These are phyloP conservation scores for Trachymyrmex septentrionalis DNA, from an alignment of 1,140 invertebrate species.

Conservation along the genomic window DNA sequence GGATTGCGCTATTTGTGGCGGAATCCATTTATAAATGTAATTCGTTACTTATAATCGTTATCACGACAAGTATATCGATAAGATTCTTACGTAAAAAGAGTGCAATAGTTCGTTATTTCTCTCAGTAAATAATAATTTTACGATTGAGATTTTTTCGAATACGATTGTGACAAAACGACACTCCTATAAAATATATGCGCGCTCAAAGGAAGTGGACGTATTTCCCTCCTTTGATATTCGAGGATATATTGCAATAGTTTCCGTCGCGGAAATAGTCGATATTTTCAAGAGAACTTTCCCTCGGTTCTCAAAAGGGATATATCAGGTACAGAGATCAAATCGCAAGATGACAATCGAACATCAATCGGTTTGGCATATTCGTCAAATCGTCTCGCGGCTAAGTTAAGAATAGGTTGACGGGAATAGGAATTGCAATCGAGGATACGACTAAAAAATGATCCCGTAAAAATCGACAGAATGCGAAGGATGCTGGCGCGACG, in stretches of 20 bases:
- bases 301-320: constrained; percentile 33
- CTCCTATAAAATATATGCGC: constrained; percentile 28
- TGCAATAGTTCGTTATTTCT: neutral
- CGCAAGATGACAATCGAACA: constrained; percentile 28
- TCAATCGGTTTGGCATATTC: constrained; percentile 51
- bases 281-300: constrained; percentile 57
- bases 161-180: constrained; percentile 24
- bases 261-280: constrained; percentile 68
- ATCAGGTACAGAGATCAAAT: constrained; percentile 39
- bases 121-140: neutral
- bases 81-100: neutral
- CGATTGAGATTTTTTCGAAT: constrained; percentile 11
- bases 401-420: constrained; percentile 16
- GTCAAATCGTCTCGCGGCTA: constrained; percentile 30
- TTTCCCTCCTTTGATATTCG: constrained; percentile 40
- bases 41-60: neutral
- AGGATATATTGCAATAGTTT: constrained; percentile 67
- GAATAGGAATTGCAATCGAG: neutral
- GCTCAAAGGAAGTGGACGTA: constrained; percentile 25
- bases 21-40: too few relatives aligned
- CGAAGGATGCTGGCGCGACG: constrained; percentile 55
- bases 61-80: neutral
- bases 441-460: constrained; percentile 64
- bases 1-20: neutral
- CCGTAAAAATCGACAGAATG: constrained; percentile 68